phyloP scores from a whole-genome alignment of 2,113 vertebrate species.

The Phrynosoma blainvillii region DNA sequence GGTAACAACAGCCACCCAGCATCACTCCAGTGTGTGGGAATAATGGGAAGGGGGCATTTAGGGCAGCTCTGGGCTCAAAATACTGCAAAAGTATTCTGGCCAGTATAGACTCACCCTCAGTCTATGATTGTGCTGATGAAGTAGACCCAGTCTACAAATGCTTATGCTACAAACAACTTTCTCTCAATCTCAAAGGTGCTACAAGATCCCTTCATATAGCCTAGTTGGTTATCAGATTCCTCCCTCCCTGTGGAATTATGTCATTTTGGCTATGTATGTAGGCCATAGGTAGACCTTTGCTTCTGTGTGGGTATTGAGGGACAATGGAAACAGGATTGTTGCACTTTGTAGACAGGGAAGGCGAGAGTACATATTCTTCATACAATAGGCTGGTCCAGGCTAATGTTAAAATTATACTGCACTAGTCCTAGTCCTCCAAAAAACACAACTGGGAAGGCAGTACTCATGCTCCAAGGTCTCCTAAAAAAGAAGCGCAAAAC shows the following conservation, averaged over 20 bases:
- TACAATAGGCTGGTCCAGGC: background rate
- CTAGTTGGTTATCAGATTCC: background rate
- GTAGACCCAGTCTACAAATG: too few relatives aligned
- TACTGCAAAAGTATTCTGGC: too few relatives aligned
- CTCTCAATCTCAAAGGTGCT: too few relatives aligned
- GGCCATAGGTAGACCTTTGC: background rate
- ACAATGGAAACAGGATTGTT: background rate
- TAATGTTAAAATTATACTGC: background rate
- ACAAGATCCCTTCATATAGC: background rate
- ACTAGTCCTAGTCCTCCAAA: background rate
- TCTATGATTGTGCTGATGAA: too few relatives aligned
- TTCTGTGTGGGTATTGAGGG: background rate
- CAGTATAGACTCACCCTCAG: too few relatives aligned
- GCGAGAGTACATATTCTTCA: background rate
- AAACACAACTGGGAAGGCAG: background rate
- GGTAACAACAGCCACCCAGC: too few relatives aligned
- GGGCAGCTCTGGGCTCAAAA: too few relatives aligned
- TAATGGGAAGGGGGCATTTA: too few relatives aligned
- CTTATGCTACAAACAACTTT: too few relatives aligned
- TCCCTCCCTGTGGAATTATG: background rate
- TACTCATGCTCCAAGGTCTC: background rate
- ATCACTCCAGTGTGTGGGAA: too few relatives aligned
- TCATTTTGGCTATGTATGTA: background rate
- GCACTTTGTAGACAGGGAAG: background rate
- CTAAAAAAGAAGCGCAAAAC: constrained; percentile 29